Base-by-base conservation (phyloP, 1,140 invertebrate species). In the Drosophila sucinea region DNA sequence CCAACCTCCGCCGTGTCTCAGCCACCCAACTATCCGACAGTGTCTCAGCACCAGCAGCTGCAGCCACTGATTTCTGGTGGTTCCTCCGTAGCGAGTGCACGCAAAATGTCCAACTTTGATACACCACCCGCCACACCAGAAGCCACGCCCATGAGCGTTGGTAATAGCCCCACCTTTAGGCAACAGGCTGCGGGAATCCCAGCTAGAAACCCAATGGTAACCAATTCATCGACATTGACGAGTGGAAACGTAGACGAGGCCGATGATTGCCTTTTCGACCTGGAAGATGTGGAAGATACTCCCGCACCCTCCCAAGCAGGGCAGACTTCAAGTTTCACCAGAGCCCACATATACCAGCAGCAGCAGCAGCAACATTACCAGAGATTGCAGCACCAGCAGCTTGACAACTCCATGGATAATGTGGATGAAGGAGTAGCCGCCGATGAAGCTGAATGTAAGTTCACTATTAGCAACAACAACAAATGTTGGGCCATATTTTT, bases 41-140 rank as follows among this genome's bases (percentile, higher is more conserved):
- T 81, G 38, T 56, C 73, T 57, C 81, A 85, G 41, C 69, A 73
- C 55, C 68, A 70, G 33, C 81, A 69, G 41, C 79, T 66, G 40
- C 63, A 56, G 60, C 57, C 38, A 17, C 11, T 33, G 10, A 33
- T 61, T 35, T 61, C 73, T 6, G 70, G 64, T 54, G 57, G 70
- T 47, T 32, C 72, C 41, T 65, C 68, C 55, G 61, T 82, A 8
- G 67, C 76, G 41, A 58, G 56, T 38, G 56, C 70, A 44, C 79
- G 90, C 61, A 90, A 90, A 79, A 66, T 92, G 71, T 90, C 91
- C 8, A 90, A 83, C 38, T 91, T 92, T 60, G 90, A 92, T 75
- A 92, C 91, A 73, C 91, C 91, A 61, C 91, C 91, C 70, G 91
- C 90, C 65, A 92, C 91, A 64, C 91, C 91, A 66, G 91, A 92